Conservation (phyloP, 2,797 vertebrate genomes). For the Buphagus erythrorhynchus region DNA sequence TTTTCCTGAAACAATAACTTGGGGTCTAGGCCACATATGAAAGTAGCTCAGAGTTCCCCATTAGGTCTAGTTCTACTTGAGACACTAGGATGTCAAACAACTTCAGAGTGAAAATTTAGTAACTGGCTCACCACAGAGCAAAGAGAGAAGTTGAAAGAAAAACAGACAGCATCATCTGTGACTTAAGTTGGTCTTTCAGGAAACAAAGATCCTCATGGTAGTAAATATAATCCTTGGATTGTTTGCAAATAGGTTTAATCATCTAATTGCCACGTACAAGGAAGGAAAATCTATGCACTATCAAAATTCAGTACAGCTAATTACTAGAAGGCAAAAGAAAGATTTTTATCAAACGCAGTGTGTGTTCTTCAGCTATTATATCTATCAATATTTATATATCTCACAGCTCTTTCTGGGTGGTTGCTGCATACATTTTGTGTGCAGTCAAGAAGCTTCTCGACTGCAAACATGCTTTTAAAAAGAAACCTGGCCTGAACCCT, state of each 20-base stretch:
- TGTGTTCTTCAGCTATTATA: not conserved
- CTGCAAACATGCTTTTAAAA: not conserved
- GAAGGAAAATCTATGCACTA: constrained; percentile 10
- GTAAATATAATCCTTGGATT: not conserved
- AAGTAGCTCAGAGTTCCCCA: not conserved
- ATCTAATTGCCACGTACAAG: constrained; percentile 24
- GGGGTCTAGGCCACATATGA: not conserved
- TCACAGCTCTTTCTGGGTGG: constrained; percentile 29
- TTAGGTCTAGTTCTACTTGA: not conserved
- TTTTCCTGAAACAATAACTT: not conserved
- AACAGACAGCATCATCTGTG: not conserved
- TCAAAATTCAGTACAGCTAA: not conserved
- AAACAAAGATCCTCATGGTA: not conserved
- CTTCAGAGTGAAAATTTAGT: not conserved
- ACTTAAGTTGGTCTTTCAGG: not conserved
- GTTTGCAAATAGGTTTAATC: constrained; percentile 49
- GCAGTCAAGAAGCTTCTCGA: not conserved
- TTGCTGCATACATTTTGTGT: not conserved
- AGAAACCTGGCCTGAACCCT: not conserved
- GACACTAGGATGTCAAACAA: not conserved
- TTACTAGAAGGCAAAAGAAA: constrained; percentile 32
- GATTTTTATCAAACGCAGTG: not conserved
- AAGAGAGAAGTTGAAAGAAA: not conserved
- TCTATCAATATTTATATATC: constrained; percentile 29
- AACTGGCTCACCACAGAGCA: not conserved